Evolutionary conservation across 2,888 invertebrate genomes (phyloP), one percentile per base, ranked within the genome.

Genomic region (Apodemia zela): DNA sequence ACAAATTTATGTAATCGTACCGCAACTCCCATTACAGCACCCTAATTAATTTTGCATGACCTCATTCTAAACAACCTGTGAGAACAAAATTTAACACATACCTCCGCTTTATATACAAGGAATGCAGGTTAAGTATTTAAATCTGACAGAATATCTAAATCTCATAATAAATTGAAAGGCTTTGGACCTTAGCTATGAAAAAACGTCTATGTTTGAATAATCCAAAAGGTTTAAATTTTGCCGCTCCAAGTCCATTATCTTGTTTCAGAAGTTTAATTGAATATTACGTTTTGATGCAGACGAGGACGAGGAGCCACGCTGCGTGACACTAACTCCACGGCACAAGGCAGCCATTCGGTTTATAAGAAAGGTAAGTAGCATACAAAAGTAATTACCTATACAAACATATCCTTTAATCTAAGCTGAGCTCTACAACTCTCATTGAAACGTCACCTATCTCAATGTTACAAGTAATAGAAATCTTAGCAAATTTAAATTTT

Each of bases 301-400:
- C 89, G 96, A 96, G 82, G 96, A 96, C 75, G 96, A 96, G 74
- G 95, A 96, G 87, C 95, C 95, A 69, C 94, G 96, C 77, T 95
- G 94, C 82, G 93, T 95, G 76, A 95, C 97, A 76, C 93, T 98
- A 76, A 98, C 98, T 66, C 95, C 96, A 77, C 95, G 89, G 78
- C 97, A 98, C 85, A 98, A 97, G 92, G 95, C 95, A 72, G 98
- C 97, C 73, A 98, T 98, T 82, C 93, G 98, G 80, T 96, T 97
- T 73, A 95, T 98, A 83, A 93, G 98, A 89, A 97, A 98, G 95
- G 97, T 97, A 93, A 88, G 93, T 86, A 68, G 64, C 18, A 59
- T 45, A 15, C 6, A 45, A 15, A 11, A 45, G 7, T 45, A n/a
- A n/a, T 45, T 15, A 15, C 1, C 5, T 3, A n/a, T 6, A 7